Percentiles rank a stretch among this genome's conserved stretches.
phyloP scores from a whole-genome alignment of 2,888 invertebrate genomes.

The Bruchidius siliquastri region DNA sequence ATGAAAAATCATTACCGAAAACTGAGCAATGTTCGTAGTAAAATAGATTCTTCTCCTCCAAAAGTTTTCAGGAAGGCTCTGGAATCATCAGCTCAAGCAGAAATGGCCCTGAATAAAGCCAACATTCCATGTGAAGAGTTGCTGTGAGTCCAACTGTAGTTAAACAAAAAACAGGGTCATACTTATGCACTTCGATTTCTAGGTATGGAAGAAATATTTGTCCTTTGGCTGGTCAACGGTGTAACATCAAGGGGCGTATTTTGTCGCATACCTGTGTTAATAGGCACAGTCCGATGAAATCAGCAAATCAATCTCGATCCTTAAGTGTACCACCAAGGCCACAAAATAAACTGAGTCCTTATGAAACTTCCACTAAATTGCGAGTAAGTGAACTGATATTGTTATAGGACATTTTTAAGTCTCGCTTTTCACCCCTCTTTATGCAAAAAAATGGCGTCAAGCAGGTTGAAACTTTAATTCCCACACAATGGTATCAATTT shows the following conservation, averaged over 20 bases:
- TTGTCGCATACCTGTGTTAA: constrained; percentile 11
- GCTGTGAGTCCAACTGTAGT: not conserved
- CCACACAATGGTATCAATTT: no score
- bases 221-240: not conserved
- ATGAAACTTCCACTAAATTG: constrained; percentile 9
- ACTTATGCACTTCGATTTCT: constrained; percentile 3
- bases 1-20: constrained; percentile 48
- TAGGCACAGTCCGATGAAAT: not conserved
- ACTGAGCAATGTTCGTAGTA: constrained; percentile 40
- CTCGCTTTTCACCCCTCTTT: no score
- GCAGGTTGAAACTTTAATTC: no score
- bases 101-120: constrained; percentile 4
- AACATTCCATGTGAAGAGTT: not conserved
- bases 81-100: constrained; percentile 12
- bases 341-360: constrained; percentile 16
- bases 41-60: constrained; percentile 41
- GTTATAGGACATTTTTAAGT: no score
- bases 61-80: constrained; percentile 27
- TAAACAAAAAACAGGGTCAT: not conserved
- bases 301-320: not conserved
- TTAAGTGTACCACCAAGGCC: constrained; percentile 15
- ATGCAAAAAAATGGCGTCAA: no score
- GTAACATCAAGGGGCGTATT: constrained; percentile 13
- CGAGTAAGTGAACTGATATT: constrained; percentile 6
- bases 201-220: constrained; percentile 10